A percentile compares a stretch with the other conserved stretches of the same genome.
Conservation (phyloP, 2,113 vertebrate genomes). For the Aleadryas rufinucha region DNA sequence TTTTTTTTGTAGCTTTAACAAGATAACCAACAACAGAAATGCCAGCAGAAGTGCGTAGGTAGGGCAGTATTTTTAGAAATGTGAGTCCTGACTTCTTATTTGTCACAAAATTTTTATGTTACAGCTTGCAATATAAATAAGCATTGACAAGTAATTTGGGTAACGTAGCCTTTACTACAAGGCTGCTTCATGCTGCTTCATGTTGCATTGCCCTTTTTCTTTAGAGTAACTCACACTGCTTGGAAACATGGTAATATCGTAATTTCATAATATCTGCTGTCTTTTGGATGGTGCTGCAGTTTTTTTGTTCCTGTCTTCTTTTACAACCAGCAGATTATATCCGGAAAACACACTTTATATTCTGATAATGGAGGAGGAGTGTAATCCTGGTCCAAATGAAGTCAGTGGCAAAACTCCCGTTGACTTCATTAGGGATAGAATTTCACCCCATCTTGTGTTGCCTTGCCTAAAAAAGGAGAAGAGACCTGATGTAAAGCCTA, state of each 20-base stretch:
- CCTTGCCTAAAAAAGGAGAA: slow-evolving; percentile 60
- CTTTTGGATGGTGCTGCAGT: background rate
- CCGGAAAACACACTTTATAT: slow-evolving; percentile 7
- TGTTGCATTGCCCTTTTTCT: background rate
- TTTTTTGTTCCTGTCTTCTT: background rate
- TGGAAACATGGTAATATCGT: background rate
- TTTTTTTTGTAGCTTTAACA: background rate
- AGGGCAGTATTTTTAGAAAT: background rate
- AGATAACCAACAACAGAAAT: background rate
- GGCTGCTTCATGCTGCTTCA: background rate
- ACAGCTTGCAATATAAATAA: background rate
- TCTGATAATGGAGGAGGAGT: background rate
- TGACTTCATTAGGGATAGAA: slow-evolving; percentile 44
- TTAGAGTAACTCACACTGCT: background rate
- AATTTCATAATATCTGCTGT: background rate
- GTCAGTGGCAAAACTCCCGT: slow-evolving; percentile 34
- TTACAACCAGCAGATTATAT: slow-evolving; percentile 15
- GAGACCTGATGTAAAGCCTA: slow-evolving; percentile 30
- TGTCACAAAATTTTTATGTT: background rate
- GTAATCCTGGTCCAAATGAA: slow-evolving; percentile 27
- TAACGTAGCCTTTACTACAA: background rate
- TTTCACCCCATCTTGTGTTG: slow-evolving; percentile 35
- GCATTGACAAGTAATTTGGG: background rate
- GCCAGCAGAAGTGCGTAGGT: background rate
- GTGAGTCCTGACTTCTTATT: background rate